A percentile compares a stretch with the other conserved stretches of the same genome.
phyloP scores from a whole-genome alignment of 2,113 vertebrate genomes.

The Dicrurus megarhynchus region DNA sequence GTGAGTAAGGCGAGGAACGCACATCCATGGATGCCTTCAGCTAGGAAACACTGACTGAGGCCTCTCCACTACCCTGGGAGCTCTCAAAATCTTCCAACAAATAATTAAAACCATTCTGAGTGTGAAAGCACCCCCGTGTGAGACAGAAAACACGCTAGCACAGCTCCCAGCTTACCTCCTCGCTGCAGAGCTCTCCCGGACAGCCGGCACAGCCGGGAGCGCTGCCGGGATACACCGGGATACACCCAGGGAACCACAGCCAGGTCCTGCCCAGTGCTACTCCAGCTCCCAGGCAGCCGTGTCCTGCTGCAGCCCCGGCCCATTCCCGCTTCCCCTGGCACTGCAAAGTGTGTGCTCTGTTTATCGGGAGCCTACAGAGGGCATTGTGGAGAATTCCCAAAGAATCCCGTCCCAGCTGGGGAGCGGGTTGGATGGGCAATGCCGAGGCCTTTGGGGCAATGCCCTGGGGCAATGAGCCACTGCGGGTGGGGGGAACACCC shows the following conservation, averaged over 20 bases:
- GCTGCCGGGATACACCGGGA: neutral
- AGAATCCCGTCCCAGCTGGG: neutral
- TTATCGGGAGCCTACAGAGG: neutral
- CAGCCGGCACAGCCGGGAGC: neutral
- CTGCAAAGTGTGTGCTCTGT: neutral
- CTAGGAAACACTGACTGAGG: constrained; percentile 27
- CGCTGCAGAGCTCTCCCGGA: neutral
- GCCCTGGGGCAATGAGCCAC: fast-evolving
- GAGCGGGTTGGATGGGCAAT: neutral
- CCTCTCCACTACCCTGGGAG: neutral
- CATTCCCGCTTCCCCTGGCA: neutral
- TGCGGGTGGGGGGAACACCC: neutral
- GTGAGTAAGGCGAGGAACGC: neutral
- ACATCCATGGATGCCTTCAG: constrained; percentile 32
- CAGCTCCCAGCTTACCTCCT: neutral
- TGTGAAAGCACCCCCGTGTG: neutral
- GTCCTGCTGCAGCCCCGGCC: neutral
- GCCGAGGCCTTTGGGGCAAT: neutral
- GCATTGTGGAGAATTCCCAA: neutral
- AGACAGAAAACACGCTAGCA: neutral
- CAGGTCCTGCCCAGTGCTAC: fast-evolving
- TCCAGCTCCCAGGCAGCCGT: neutral
- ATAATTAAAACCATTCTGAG: constrained; percentile 30
- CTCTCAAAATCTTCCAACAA: constrained; percentile 16
- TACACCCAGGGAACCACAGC: neutral